phyloP scores from a whole-genome alignment of 2,888 invertebrate genomes.

The Dryobota labecula region DNA sequence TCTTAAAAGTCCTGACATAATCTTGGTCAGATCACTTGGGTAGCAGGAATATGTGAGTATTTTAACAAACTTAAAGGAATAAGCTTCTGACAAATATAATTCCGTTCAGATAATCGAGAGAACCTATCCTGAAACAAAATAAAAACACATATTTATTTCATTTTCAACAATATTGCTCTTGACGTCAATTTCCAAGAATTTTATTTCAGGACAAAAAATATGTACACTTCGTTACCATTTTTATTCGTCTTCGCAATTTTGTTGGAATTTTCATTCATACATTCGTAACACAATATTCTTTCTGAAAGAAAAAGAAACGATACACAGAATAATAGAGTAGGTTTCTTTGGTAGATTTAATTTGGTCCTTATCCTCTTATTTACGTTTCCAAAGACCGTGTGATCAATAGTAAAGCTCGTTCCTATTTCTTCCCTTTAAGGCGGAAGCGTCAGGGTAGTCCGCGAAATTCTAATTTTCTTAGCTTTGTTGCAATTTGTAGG shows the following conservation, averaged over 20 bases:
- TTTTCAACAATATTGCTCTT: slow-evolving; percentile 25
- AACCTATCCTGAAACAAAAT: not conserved
- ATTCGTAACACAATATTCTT: slow-evolving; percentile 32
- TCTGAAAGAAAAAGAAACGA: slow-evolving; percentile 1
- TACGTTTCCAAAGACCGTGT: slow-evolving; percentile 1
- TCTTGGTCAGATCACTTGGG: no score
- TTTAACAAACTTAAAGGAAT: not conserved
- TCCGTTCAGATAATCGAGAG: not conserved
- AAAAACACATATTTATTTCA: slow-evolving; percentile 25
- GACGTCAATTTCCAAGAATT: slow-evolving; percentile 31
- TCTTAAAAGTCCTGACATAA: no score
- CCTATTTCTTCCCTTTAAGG: no score
- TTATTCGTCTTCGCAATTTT: slow-evolving; percentile 16
- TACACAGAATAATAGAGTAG: slow-evolving; percentile 3
- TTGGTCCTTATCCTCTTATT: slow-evolving; percentile 5
- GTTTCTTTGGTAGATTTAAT: slow-evolving; percentile 5
- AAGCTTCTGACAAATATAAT: not conserved
- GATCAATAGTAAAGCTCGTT: not conserved
- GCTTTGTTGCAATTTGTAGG: no score
- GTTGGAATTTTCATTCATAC: slow-evolving; percentile 13
- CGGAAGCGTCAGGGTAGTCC: no score
- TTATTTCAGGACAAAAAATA: slow-evolving; percentile 29
- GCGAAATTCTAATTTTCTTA: no score
- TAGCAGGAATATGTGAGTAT: not conserved
- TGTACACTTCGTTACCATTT: slow-evolving; percentile 40